Evolutionary conservation across 2,888 invertebrate genomes (phyloP).

Genomic region (Alentia gelatinosa): DNA sequence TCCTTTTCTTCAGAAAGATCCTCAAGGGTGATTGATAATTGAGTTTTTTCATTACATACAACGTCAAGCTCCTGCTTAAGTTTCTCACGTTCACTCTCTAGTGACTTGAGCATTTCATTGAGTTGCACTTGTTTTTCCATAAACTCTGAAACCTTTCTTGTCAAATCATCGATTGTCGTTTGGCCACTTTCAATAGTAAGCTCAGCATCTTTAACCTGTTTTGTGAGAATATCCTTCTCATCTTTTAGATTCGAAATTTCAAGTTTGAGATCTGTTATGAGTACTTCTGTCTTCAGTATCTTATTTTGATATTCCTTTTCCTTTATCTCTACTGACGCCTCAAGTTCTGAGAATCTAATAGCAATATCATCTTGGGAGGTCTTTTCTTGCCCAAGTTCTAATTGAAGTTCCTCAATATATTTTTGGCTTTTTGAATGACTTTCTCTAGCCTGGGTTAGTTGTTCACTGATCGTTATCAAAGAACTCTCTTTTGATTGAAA

Average conservation of each 20-base stretch:
- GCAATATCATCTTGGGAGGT: neutral
- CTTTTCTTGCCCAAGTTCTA: neutral
- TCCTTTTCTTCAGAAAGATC: neutral
- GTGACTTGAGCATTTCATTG: neutral
- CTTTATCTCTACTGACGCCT: neutral
- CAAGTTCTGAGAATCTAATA: too few relatives aligned
- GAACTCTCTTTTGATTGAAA: neutral
- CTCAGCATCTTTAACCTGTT: neutral
- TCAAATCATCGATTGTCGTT: neutral
- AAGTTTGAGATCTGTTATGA: neutral
- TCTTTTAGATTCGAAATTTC: neutral
- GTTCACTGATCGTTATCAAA: neutral
- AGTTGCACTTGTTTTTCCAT: neutral
- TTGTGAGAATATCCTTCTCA: neutral
- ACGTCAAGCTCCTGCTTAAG: neutral
- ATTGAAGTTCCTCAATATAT: neutral
- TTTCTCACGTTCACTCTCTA: neutral
- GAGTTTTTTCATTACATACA: neutral
- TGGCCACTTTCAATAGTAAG: neutral
- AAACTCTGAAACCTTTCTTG: neutral
- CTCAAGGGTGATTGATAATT: neutral
- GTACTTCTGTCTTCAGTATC: neutral
- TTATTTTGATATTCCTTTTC: neutral
- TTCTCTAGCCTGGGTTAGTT: neutral
- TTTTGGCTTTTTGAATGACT: neutral